Percentiles rank a stretch among this genome's conserved stretches.
Evolutionary conservation across 2,888 invertebrate genomes (phyloP).

Genomic region (Macrosoma leucophasiata): DNA sequence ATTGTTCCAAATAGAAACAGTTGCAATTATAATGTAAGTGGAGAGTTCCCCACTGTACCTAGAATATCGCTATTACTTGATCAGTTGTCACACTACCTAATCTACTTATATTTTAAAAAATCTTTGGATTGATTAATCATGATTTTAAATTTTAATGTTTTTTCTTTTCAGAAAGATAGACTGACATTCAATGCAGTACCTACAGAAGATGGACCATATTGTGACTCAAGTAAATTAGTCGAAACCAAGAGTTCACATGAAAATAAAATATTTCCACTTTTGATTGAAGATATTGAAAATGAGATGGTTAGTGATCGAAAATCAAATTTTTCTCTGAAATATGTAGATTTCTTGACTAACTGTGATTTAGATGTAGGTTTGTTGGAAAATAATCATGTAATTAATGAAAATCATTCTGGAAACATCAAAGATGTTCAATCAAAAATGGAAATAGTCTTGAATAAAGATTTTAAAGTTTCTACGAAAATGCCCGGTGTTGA

Average conservation of each 20-base stretch:
- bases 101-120: background rate
- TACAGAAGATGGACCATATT: conserved; percentile 62
- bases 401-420: too few species aligned
- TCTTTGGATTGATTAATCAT: conserved; percentile 1
- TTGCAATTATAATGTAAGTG: too few species aligned
- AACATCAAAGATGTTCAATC: too few species aligned
- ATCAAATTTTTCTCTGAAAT: conserved; percentile 52
- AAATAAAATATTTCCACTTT: conserved; percentile 39
- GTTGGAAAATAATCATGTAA: too few species aligned
- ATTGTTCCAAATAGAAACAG: too few species aligned
- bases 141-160: background rate
- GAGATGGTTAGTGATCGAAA: conserved; percentile 47
- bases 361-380: too few species aligned
- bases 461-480: too few species aligned
- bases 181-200: conserved; percentile 74
- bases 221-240: conserved; percentile 34
- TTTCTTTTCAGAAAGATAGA: conserved; percentile 65
- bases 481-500: too few species aligned
- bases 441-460: too few species aligned
- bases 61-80: too few species aligned
- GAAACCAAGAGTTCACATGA: conserved; percentile 23
- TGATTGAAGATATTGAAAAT: conserved; percentile 56
- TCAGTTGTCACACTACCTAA: too few species aligned
- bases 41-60: too few species aligned
- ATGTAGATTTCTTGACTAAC: conserved; percentile 60